These are phyloP conservation scores for Pachydiplax longipennis DNA, from an alignment of 2,888 invertebrate species.

Conservation along the genomic window DNA sequence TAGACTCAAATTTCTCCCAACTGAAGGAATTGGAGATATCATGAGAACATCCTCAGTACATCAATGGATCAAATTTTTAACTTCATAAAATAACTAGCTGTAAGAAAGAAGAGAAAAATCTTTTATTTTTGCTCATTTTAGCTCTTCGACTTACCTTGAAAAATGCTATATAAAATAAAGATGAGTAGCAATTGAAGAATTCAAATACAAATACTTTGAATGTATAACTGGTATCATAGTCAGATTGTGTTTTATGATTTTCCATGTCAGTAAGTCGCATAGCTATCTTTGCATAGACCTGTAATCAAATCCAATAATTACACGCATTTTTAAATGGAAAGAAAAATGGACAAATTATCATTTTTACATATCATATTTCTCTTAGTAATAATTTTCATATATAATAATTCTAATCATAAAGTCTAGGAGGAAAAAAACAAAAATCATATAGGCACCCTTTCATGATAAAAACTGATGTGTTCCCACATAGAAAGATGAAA, in stretches of 20 bases:
- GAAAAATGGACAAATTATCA: not conserved
- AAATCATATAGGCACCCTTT: too few relatives aligned
- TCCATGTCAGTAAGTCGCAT: conserved; percentile 86
- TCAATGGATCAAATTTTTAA: too few relatives aligned
- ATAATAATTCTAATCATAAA: too few relatives aligned
- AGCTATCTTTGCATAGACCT: conserved; percentile 86
- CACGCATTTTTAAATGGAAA: not conserved
- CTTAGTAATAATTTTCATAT: not conserved
- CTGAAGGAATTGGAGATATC: too few relatives aligned
- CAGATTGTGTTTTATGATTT: conserved; percentile 93
- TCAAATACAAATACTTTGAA: conserved; percentile 98
- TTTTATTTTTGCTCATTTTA: too few relatives aligned
- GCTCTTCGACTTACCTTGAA: conserved; percentile 76
- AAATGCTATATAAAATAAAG: conserved; percentile 98
- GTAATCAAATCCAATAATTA: conserved; percentile 53
- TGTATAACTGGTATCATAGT: conserved; percentile 97
- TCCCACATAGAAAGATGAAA: not conserved
- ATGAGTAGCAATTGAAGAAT: conserved; percentile 98
- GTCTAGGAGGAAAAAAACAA: too few relatives aligned
- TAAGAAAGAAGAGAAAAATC: too few relatives aligned
- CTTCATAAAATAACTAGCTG: too few relatives aligned
- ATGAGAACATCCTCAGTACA: too few relatives aligned
- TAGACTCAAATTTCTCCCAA: too few relatives aligned
- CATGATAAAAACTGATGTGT: too few relatives aligned
- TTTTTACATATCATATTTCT: not conserved